These are phyloP conservation scores for Hymenopus coronatus DNA, from an alignment of 2,888 invertebrate species.

Conservation along the genomic window DNA sequence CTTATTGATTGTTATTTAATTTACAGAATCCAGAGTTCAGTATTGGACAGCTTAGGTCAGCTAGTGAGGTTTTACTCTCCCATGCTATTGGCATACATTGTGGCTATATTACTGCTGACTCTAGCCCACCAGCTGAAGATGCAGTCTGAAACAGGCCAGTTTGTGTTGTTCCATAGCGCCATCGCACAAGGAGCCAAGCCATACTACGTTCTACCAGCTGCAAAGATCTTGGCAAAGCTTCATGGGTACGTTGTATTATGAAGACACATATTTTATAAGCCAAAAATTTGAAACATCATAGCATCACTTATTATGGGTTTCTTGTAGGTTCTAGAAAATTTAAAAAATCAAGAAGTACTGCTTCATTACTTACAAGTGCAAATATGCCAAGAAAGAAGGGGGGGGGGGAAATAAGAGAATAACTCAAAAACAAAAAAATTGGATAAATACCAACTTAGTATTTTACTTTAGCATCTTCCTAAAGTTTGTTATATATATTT, in stretches of 20 bases:
- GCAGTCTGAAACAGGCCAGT: conserved; percentile 43
- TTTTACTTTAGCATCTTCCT: too few relatives aligned
- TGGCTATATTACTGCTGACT: conserved; percentile 61
- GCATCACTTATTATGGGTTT: too few relatives aligned
- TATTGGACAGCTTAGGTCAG: conserved; percentile 60
- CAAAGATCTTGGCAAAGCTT: conserved; percentile 49
- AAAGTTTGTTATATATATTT: too few relatives aligned
- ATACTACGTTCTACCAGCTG: conserved; percentile 54
- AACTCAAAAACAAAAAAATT: too few relatives aligned
- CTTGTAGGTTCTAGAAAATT: too few relatives aligned
- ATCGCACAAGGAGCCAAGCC: conserved; percentile 60
- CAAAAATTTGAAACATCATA: too few relatives aligned
- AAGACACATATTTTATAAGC: neutral
- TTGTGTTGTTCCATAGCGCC: conserved; percentile 56
- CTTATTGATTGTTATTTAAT: conserved; percentile 14
- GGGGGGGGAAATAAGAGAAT: too few relatives aligned
- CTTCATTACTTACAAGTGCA: too few relatives aligned
- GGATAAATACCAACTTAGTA: too few relatives aligned
- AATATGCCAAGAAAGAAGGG: too few relatives aligned
- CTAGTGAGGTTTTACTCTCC: conserved; percentile 64
- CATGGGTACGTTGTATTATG: conserved; percentile 48
- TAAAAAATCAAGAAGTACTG: too few relatives aligned
- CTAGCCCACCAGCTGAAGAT: conserved; percentile 54
- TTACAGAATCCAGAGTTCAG: conserved; percentile 56
- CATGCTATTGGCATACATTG: conserved; percentile 63